Conservation (phyloP, 2,797 vertebrate genomes). For the Strix occidentalis region DNA sequence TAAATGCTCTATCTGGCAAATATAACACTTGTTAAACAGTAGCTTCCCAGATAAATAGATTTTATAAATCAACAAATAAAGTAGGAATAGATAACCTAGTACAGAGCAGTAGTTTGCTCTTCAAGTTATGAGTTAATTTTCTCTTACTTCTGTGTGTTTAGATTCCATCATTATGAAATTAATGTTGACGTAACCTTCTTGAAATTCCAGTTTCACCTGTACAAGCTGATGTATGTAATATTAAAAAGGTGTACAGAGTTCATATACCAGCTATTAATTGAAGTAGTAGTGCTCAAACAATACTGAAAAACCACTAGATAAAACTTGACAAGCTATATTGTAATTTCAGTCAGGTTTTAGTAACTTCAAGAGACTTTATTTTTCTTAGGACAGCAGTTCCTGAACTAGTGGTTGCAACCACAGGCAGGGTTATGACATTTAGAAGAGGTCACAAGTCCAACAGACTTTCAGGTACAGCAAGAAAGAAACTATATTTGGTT, state of each 20-base stretch:
- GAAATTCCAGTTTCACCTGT: not conserved
- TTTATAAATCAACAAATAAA: not conserved
- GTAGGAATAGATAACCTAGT: not conserved
- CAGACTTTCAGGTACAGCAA: not conserved
- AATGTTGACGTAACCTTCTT: not conserved
- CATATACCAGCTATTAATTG: not conserved
- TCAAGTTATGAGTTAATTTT: not conserved
- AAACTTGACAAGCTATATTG: not conserved
- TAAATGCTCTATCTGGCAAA: not conserved
- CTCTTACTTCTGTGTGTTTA: not conserved
- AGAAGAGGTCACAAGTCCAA: not conserved
- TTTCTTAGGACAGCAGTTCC: not conserved
- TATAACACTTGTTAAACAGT: not conserved
- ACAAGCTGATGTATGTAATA: not conserved
- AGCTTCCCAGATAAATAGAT: not conserved
- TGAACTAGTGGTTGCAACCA: not conserved
- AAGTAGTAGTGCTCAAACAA: not conserved
- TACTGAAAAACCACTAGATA: not conserved
- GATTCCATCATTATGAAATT: not conserved
- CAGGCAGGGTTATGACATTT: not conserved
- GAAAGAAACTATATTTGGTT: not conserved
- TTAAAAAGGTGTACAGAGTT: not conserved
- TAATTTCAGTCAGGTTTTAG: not conserved
- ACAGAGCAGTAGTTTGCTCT: not conserved
- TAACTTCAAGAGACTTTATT: not conserved